Evolutionary conservation across 2,113 vertebrate species (phyloP).

Genomic region (Rhinichthys klamathensis): DNA sequence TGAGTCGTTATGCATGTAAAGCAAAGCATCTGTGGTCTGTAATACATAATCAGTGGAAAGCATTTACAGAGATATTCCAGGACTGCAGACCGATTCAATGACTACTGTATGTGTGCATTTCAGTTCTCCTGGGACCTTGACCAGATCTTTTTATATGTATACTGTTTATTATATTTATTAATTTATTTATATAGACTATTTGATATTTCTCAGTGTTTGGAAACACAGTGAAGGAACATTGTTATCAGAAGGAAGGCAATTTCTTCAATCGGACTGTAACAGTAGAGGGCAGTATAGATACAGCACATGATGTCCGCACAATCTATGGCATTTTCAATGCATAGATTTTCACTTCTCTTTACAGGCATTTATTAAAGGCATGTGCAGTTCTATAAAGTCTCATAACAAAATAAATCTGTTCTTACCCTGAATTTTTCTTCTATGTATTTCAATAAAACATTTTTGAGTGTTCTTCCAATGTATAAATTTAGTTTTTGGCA

Average conservation of each 20-base stretch:
- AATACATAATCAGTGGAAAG: background rate
- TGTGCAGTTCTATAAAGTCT: conserved; percentile 33
- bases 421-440: background rate
- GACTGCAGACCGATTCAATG: conserved; percentile 5
- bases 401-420: conserved; percentile 41
- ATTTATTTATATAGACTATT: conserved; percentile 56
- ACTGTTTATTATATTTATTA: conserved; percentile 57
- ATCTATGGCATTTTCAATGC: conserved; percentile 16
- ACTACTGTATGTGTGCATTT: background rate
- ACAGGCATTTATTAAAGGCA: conserved; percentile 38
- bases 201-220: conserved; percentile 27
- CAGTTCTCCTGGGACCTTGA: conserved; percentile 15
- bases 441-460: background rate
- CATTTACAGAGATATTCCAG: too few relatives aligned
- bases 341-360: background rate
- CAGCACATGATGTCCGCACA: conserved; percentile 38
- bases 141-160: conserved; percentile 30
- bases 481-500: background rate
- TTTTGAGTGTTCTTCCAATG: background rate
- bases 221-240: conserved; percentile 1
- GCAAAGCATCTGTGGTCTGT: background rate
- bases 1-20: background rate
- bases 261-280: background rate
- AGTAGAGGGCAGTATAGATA: conserved; percentile 59
- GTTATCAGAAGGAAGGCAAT: background rate